A percentile compares a stretch with the other conserved stretches of the same genome.
phyloP scores from a whole-genome alignment of 2,797 vertebrate species.

The Perodicticus potto region DNA sequence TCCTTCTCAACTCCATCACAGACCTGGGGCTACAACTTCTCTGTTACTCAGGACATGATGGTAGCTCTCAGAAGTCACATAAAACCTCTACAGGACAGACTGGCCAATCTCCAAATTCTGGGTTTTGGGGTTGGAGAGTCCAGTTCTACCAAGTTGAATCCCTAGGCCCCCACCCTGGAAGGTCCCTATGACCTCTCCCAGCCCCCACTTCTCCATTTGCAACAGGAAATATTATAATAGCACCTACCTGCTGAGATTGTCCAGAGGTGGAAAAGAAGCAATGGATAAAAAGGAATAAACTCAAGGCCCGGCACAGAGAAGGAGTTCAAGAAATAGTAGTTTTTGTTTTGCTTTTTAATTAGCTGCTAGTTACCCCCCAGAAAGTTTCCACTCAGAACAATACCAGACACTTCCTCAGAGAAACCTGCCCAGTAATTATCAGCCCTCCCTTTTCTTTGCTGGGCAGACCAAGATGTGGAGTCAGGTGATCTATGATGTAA shows the following conservation, averaged over 20 bases:
- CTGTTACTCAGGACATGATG: fast-evolving
- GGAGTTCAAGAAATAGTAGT: neutral
- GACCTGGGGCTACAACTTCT: neutral
- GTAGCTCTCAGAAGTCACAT: neutral
- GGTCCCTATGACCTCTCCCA: neutral
- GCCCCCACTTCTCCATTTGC: neutral
- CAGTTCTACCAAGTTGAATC: neutral
- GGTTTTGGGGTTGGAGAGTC: neutral
- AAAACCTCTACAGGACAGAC: neutral
- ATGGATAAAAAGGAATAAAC: neutral
- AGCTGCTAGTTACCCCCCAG: neutral
- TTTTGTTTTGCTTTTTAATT: neutral
- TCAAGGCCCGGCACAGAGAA: neutral
- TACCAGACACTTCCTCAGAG: neutral
- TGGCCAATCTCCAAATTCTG: neutral
- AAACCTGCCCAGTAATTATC: neutral
- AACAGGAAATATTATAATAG: neutral
- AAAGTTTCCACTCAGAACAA: neutral
- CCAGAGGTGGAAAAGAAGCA: neutral
- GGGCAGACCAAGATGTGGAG: neutral
- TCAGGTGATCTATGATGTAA: neutral
- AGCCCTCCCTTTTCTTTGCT: neutral
- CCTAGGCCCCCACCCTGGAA: neutral
- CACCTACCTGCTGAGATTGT: too few relatives aligned
- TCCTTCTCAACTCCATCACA: neutral